Evolutionary conservation across 1,140 invertebrate genomes (phyloP), one percentile per base, ranked within the genome.

Genomic region (Carcinoscorpius rotundicauda): DNA sequence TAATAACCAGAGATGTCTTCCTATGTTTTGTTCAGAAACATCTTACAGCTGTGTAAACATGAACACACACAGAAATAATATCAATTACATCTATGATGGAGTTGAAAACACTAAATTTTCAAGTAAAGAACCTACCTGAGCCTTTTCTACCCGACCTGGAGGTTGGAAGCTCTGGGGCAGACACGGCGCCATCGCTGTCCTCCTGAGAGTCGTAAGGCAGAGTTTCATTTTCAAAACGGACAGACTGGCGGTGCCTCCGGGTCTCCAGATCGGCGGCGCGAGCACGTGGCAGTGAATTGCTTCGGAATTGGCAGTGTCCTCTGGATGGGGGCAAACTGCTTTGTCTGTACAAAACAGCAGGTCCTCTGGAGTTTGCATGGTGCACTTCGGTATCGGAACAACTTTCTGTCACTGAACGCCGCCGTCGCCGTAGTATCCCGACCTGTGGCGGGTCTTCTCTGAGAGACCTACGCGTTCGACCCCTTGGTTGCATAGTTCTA

Each of bases 301-400:
- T 72, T 11, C 73, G 62, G n/a, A 6, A 8, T 55, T 55, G 53
- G 29, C 29, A 29, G n/a, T n/a, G 6, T 6, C 6, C 53, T 55
- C 53, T 55, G 53, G 53, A 6, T 29, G 29, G 29, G 29, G 29
- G 29, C 53, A 55, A 55, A 6, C 6, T 55, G 53, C n/a, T 6
- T 55, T 55, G 53, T 8, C 53, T 6, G n/a, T n/a, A n/a, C 6
- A 55, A n/a, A 6, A 6, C 6, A n/a, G 53, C 53, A 29, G 29
- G 29, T 6, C n/a, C 53, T 55, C 53, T 55, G 6, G 53, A 55
- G 29, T 29, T 29, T n/a, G 6, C 53, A 73, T 69, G 51, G 69
- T 66, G 61, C 71, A 90, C 88, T 80, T 98, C 94, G 0, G 93
- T 96, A 74, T 97, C 94, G 9, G 93, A 96, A 52, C 89, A 90